Conservation (phyloP, 2,888 invertebrate genomes). For the Norana najaformis region DNA sequence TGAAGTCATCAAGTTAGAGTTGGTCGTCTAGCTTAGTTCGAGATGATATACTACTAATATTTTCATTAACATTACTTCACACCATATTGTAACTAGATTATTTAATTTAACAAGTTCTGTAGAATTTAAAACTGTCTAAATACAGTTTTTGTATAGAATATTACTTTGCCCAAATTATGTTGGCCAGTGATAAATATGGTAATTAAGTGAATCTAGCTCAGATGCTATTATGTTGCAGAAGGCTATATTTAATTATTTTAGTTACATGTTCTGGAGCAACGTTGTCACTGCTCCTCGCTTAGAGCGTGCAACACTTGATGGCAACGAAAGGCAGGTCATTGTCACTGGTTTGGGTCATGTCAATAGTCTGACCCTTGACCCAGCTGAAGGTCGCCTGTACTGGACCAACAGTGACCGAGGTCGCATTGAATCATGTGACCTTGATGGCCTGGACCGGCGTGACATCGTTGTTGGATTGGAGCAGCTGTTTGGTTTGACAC, state of each 20-base stretch:
- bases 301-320: constrained; percentile 43
- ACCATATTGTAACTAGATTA: background rate
- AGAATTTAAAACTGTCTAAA: background rate
- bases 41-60: background rate
- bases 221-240: constrained; percentile 38
- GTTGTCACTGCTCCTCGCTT: constrained; percentile 91
- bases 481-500: constrained; percentile 63
- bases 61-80: background rate
- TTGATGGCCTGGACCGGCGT: constrained; percentile 70
- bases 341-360: constrained; percentile 39
- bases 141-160: background rate
- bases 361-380: constrained; percentile 67
- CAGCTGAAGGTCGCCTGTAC: constrained; percentile 83
- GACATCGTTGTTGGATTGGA: constrained; percentile 63
- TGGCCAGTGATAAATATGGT: background rate
- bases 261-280: constrained; percentile 88
- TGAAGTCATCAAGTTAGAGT: background rate
- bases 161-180: background rate
- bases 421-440: constrained; percentile 77
- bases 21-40: background rate
- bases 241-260: constrained; percentile 55
- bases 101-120: background rate
- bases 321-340: constrained; percentile 34
- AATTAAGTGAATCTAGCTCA: background rate
- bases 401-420: constrained; percentile 83